A percentile compares a stretch with the other conserved stretches of the same genome.
phyloP scores from a whole-genome alignment of 2,113 vertebrate species.

The Leptobrachium leishanense region DNA sequence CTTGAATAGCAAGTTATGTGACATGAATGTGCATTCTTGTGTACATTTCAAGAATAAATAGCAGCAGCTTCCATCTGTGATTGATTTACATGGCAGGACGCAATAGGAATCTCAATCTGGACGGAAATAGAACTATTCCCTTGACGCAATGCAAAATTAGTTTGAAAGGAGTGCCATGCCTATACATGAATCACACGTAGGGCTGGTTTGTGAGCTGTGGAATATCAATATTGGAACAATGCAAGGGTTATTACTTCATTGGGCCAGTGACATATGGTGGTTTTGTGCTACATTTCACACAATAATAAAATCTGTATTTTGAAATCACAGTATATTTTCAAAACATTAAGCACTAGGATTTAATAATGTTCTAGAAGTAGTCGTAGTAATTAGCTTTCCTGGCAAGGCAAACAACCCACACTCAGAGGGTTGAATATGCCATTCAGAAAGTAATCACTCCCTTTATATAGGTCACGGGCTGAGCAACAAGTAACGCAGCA shows the following conservation, averaged over 20 bases:
- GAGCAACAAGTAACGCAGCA: no score
- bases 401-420: no score
- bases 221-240: slow-evolving; percentile 10
- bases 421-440: no score
- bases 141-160: slow-evolving; percentile 8
- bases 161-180: slow-evolving; percentile 25
- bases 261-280: no score
- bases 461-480: no score
- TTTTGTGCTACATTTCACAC: no score
- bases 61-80: neutral
- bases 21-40: neutral
- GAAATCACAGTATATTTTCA: no score
- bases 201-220: neutral
- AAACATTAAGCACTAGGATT: no score
- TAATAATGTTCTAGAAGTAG: no score
- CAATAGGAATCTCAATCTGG: slow-evolving; percentile 22
- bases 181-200: slow-evolving; percentile 28
- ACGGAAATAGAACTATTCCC: slow-evolving; percentile 25
- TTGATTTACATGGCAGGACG: neutral
- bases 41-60: slow-evolving; percentile 12
- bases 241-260: neutral
- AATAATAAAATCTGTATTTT: no score
- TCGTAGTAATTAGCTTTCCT: no score
- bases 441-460: no score
- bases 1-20: slow-evolving; percentile 12